Percentiles rank a stretch among this genome's conserved stretches.
Conservation (phyloP, 2,113 vertebrate genomes). For the Phoenicopterus ruber region DNA sequence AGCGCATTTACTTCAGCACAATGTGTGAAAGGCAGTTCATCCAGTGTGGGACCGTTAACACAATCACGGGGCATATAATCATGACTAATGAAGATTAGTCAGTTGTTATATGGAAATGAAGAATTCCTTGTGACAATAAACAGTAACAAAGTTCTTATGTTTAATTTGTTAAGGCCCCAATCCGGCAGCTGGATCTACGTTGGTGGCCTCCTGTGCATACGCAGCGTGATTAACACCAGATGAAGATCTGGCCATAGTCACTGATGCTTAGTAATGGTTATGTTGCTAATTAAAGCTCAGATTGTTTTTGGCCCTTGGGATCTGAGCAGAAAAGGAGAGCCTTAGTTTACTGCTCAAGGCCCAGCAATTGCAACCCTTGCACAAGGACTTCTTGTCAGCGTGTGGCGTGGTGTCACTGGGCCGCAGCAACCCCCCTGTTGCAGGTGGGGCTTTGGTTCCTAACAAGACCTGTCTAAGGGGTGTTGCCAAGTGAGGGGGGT, state of each 20-base stretch:
- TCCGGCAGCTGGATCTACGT: background rate
- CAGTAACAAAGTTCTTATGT: constrained; percentile 6
- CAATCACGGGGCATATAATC: background rate
- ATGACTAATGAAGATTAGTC: constrained; percentile 35
- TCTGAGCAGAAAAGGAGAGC: background rate
- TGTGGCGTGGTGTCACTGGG: background rate
- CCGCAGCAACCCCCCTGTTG: background rate
- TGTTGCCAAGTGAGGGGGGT: background rate
- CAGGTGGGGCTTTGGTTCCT: background rate
- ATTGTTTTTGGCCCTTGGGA: constrained; percentile 2
- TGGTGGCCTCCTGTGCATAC: constrained; percentile 47
- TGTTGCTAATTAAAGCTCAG: constrained; percentile 44
- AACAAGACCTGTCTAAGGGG: background rate
- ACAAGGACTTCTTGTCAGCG: background rate
- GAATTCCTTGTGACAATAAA: constrained; percentile 51
- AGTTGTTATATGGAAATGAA: constrained; percentile 34
- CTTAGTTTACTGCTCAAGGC: background rate
- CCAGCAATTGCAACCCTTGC: background rate
- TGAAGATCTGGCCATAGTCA: constrained; percentile 44
- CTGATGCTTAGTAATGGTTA: constrained; percentile 5
- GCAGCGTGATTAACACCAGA: constrained; percentile 50
- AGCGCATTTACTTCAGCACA: background rate
- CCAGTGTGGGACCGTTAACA: background rate
- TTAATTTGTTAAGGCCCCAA: background rate
- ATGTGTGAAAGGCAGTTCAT: background rate